Conservation (phyloP, 1,140 invertebrate genomes). For the Macrobrachium nipponense region DNA sequence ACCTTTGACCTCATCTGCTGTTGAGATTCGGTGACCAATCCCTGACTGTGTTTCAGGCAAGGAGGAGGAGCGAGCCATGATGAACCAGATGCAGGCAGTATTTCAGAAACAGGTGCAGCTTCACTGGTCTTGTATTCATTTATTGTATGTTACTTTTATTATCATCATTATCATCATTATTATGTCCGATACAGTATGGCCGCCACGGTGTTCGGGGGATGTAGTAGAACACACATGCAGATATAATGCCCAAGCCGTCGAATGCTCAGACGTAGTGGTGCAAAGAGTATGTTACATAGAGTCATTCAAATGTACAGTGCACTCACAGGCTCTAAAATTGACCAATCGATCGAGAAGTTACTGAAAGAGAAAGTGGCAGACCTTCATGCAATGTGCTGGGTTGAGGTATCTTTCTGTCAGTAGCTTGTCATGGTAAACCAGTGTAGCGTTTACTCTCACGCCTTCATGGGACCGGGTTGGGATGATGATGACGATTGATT, state of each 20-base stretch:
- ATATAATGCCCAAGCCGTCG: conserved; percentile 33
- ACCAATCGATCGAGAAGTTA: no score
- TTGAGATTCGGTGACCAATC: conserved; percentile 43
- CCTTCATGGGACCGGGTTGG: no score
- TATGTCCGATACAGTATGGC: conserved; percentile 50
- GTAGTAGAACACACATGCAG: conserved; percentile 24
- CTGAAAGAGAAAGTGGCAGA: no score
- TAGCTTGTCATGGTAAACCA: no score
- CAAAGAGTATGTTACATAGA: conserved; percentile 39
- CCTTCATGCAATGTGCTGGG: no score
- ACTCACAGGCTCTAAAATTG: no score
- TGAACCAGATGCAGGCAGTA: conserved; percentile 95
- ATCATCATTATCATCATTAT: conserved; percentile 50
- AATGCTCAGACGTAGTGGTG: conserved; percentile 32
- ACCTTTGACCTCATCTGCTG: conserved; percentile 16
- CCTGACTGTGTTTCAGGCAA: conserved; percentile 78
- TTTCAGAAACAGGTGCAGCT: conserved; percentile 91
- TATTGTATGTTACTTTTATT: conserved; percentile 40
- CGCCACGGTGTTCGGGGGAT: conserved; percentile 49
- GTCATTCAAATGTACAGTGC: conserved; percentile 6
- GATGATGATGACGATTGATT: no score
- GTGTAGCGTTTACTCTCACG: no score
- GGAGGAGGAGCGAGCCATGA: conserved; percentile 94
- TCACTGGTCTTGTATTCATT: conserved; percentile 52
- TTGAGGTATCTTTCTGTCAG: no score